Evolutionary conservation across 2,113 vertebrate species (phyloP), one percentile per base, ranked within the genome.

Genomic region (Lampris megalopsis): DNA sequence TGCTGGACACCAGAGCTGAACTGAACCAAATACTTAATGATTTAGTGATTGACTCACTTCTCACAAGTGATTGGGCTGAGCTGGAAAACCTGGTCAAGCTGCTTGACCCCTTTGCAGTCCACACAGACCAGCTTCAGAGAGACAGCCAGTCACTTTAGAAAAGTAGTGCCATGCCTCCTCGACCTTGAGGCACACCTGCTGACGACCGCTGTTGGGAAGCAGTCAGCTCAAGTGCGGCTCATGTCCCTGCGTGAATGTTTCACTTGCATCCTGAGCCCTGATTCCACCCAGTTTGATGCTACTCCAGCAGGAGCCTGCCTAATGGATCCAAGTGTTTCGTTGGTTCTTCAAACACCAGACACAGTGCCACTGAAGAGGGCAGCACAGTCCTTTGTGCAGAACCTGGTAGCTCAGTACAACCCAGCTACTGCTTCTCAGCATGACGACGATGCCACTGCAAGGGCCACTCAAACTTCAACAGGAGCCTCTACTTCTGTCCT

Each of bases 61-160:
- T 82, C 40, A 74, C 65, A 63, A 74, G 52, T 9, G 65, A 83
- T 37, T 78, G 75, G 75, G 6, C 71, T 41, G 71, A 71, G 47
- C 47, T 79, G 40, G 54, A 79, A 35, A 68, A 79, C n/a, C 53
- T 69, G 9, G 52, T 71, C 10, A 74, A 65, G 56, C 48, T 83
- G 48, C 48, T 73, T 62, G 64, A 82, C 8, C 58, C 70, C 35
- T 73, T 73, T 73, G 70, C 63, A 9, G 62, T 63, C 47, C 64
- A 73, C 11, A 73, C 73, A 73, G 80, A 78, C 48, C 57, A 73
- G 43, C 75, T 82, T 47, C 80, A 77, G 52, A 77, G 10, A 56
- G 68, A 77, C 58, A 73, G 68, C 36, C 73, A 82, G 62, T 77
- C 63, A 48, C 73, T 77, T 36, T 73, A 58, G 24, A 53, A 13